These are phyloP conservation scores for Phallusia fumigata DNA, from an alignment of 23 tunicate species.

Conservation along the genomic window DNA sequence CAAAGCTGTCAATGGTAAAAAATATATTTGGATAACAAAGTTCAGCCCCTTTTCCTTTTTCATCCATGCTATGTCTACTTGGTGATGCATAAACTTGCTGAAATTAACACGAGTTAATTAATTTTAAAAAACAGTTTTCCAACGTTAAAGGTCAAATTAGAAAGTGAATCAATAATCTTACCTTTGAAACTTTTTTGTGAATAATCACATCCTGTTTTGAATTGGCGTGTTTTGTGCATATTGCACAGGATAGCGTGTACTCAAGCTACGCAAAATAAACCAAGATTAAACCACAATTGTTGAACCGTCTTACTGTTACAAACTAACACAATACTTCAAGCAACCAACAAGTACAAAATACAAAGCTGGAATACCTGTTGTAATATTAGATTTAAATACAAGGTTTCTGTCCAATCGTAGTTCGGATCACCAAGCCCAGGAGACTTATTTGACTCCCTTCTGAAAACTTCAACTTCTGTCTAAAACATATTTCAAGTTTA, in stretches of 20 bases:
- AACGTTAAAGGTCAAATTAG: not conserved
- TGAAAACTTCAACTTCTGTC: slow-evolving; percentile 67
- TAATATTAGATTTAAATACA: slow-evolving; percentile 74
- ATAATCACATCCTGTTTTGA: slow-evolving; percentile 39
- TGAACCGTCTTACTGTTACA: too few relatives aligned
- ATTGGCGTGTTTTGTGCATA: slow-evolving; percentile 44
- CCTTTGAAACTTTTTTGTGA: slow-evolving; percentile 82
- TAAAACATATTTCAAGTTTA: not conserved
- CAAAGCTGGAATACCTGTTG: slow-evolving; percentile 53
- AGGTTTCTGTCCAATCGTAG: slow-evolving; percentile 89
- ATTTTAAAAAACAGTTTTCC: not conserved
- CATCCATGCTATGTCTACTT: slow-evolving; percentile 77
- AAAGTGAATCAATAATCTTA: not conserved
- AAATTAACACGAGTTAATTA: not conserved
- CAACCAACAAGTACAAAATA: not conserved
- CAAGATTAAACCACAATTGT: too few relatives aligned
- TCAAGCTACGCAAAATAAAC: slow-evolving; percentile 55
- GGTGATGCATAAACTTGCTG: slow-evolving; percentile 97
- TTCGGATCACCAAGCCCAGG: slow-evolving; percentile 96
- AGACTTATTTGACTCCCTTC: slow-evolving; percentile 65
- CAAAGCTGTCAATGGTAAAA: slow-evolving; percentile 90
- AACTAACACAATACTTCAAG: too few relatives aligned
- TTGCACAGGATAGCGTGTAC: slow-evolving; percentile 80
- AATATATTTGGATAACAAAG: slow-evolving; percentile 89
- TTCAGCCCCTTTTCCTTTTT: slow-evolving; percentile 74